A percentile compares a stretch with the other conserved stretches of the same genome.
phyloP scores from a whole-genome alignment of 1,140 invertebrate species.

The Harpegnathos saltator region DNA sequence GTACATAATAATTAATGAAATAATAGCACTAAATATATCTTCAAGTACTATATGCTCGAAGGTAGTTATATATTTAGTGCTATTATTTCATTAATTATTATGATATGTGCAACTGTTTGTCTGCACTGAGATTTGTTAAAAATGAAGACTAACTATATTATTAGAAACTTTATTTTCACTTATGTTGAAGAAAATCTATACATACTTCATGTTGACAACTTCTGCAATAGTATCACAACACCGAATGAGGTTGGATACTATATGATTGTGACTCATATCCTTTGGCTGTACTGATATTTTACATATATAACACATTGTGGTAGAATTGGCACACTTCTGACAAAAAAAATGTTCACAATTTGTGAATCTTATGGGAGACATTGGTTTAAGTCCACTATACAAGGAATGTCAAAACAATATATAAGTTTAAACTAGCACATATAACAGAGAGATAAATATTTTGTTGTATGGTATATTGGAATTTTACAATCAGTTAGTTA shows the following conservation, averaged over 20 bases:
- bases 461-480: background rate
- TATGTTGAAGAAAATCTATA: conserved; percentile 37
- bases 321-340: conserved; percentile 66
- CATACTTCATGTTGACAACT: conserved; percentile 71
- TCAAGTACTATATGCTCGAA: no score
- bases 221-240: conserved; percentile 72
- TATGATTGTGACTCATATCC: conserved; percentile 73
- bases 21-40: background rate
- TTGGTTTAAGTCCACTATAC: conserved; percentile 66
- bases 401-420: conserved; percentile 18
- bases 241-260: conserved; percentile 70
- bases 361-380: conserved; percentile 70
- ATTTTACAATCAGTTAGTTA: background rate
- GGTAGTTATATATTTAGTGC: no score
- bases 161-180: background rate
- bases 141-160: background rate
- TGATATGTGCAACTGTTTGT: no score
- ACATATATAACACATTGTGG: conserved; percentile 73
- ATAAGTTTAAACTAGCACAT: background rate
- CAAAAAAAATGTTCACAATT: conserved; percentile 81
- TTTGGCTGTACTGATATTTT: conserved; percentile 69
- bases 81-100: no score
- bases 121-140: no score
- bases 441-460: background rate
- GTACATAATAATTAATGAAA: background rate